Conservation (phyloP, 2,113 vertebrate species). For the Myrmecobius fasciatus region DNA sequence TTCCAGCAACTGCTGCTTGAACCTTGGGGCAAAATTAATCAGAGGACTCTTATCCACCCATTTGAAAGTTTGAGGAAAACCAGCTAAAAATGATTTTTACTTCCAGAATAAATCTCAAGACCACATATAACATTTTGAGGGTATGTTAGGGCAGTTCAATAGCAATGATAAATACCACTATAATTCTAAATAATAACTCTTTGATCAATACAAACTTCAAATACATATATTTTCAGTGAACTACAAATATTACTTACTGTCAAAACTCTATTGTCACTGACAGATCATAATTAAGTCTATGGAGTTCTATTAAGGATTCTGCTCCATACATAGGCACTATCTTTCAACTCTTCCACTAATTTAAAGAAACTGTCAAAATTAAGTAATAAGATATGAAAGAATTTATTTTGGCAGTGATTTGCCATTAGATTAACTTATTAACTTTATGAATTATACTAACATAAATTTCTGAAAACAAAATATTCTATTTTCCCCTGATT, state of each 20-base stretch:
- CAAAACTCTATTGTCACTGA: constrained; percentile 2
- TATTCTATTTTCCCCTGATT: background rate
- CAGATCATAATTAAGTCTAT: background rate
- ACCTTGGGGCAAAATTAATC: background rate
- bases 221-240: constrained; percentile 3
- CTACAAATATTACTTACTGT: background rate
- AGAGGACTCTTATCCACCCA: background rate
- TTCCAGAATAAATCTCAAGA: background rate
- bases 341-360: background rate
- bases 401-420: background rate
- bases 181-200: background rate
- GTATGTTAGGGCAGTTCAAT: background rate
- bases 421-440: background rate
- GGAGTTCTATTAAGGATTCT: background rate
- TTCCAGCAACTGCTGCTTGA: background rate
- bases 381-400: background rate
- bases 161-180: background rate
- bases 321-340: background rate
- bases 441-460: background rate
- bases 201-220: background rate
- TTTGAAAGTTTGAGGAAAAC: background rate
- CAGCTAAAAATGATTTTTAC: background rate
- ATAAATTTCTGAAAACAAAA: background rate
- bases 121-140: background rate
- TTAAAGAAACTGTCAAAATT: background rate